A percentile compares a stretch with the other conserved stretches of the same genome.
Conservation (phyloP, 2,113 vertebrate genomes). For the Bufo gargarizans region DNA sequence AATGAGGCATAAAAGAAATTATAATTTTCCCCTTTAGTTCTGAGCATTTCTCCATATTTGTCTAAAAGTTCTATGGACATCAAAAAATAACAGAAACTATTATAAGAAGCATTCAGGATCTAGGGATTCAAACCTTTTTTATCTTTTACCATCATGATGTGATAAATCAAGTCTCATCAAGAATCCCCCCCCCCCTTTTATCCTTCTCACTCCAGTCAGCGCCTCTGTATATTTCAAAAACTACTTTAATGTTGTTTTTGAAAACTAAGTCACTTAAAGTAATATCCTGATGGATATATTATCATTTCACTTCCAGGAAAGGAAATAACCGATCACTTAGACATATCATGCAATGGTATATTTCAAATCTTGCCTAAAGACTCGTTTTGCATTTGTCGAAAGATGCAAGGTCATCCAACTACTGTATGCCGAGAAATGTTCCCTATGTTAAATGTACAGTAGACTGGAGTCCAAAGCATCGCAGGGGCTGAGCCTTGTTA, state of each 20-base stretch:
- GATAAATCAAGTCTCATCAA: not conserved
- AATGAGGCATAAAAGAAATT: too few relatives aligned
- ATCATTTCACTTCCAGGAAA: constrained; percentile 27
- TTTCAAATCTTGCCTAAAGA: constrained; percentile 38
- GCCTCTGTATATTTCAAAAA: not conserved
- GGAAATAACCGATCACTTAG: constrained; percentile 44
- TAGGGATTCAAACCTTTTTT: not conserved
- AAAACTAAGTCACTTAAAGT: not conserved
- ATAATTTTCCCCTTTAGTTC: too few relatives aligned
- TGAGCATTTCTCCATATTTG: not conserved
- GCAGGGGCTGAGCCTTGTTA: constrained; percentile 35
- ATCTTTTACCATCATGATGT: not conserved
- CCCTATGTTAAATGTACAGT: not conserved
- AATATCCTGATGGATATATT: constrained; percentile 29
- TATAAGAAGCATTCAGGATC: not conserved
- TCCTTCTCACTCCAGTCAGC: not conserved
- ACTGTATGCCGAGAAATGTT: constrained; percentile 24
- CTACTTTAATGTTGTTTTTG: constrained; percentile 24
- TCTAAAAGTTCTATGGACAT: not conserved
- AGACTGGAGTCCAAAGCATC: constrained; percentile 44
- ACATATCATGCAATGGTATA: constrained; percentile 10
- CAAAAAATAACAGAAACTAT: not conserved
- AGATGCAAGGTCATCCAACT: constrained; percentile 45
- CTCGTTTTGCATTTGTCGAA: constrained; percentile 7
- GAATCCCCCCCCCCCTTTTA: not conserved